Conservation (phyloP, 1,140 invertebrate genomes). For the Cydia amplana region DNA sequence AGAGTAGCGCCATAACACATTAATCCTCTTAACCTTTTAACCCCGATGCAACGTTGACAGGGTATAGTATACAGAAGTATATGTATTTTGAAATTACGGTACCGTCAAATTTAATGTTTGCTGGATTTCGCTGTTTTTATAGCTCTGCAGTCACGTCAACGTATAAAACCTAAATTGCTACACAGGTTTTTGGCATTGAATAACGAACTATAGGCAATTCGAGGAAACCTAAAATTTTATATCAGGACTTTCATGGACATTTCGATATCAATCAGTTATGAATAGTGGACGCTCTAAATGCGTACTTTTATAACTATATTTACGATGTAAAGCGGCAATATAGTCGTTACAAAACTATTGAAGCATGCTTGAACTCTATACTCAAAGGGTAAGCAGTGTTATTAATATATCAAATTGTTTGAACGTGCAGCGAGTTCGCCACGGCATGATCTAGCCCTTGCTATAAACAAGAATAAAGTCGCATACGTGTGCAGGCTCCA, state of each 20-base stretch:
- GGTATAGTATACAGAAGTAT: neutral
- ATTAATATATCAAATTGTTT: constrained; percentile 67
- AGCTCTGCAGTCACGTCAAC: constrained; percentile 1
- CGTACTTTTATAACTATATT: constrained; percentile 14
- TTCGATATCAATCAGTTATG: neutral
- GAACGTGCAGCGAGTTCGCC: constrained; percentile 59
- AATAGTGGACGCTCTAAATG: neutral
- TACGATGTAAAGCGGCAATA: constrained; percentile 28
- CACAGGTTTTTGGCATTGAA: neutral
- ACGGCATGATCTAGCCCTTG: constrained; percentile 45
- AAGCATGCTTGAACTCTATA: constrained; percentile 28
- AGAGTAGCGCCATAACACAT: neutral
- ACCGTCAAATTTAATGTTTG: neutral
- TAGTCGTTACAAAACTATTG: constrained; percentile 34
- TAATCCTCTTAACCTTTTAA: constrained; percentile 1
- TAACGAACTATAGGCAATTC: neutral
- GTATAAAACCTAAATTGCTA: constrained; percentile 1
- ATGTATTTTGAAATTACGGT: neutral
- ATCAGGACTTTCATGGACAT: neutral
- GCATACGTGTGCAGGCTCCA: neutral
- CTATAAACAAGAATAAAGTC: neutral
- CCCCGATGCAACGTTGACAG: neutral
- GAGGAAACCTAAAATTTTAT: neutral
- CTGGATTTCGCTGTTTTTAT: neutral
- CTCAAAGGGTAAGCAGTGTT: constrained; percentile 53